Evolutionary conservation across 2,113 vertebrate species (phyloP).

Genomic region (Noctilio leporinus): DNA sequence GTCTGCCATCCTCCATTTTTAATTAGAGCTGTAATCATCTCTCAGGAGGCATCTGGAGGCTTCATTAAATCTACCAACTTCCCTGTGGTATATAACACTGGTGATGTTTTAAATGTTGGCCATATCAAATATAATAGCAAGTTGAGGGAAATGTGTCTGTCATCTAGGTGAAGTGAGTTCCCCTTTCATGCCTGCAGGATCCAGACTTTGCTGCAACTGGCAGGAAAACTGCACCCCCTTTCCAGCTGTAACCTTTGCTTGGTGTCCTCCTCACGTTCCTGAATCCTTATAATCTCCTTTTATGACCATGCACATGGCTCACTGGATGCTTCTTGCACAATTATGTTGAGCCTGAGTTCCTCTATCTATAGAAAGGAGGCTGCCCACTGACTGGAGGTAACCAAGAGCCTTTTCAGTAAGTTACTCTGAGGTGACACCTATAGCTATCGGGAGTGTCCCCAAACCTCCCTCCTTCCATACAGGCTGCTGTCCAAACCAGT

Average conservation of each 20-base stretch:
- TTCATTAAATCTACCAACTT: constrained; percentile 50
- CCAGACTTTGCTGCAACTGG: not conserved
- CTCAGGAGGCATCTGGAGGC: constrained; percentile 11
- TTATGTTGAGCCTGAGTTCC: not conserved
- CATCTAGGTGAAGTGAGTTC: not conserved
- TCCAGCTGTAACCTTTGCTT: not conserved
- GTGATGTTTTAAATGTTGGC: constrained; percentile 14
- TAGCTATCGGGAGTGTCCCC: not conserved
- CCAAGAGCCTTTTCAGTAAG: not conserved
- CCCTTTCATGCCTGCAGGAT: not conserved
- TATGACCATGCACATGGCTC: not conserved
- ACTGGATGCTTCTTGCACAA: not conserved
- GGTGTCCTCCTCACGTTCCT: not conserved
- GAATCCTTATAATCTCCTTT: not conserved
- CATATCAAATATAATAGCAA: constrained; percentile 8
- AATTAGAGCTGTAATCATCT: constrained; percentile 51
- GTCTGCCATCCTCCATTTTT: constrained; percentile 27
- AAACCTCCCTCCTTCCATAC: not conserved
- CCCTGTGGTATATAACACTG: constrained; percentile 6
- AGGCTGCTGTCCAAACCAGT: not conserved
- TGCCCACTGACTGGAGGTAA: not conserved
- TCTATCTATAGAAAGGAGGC: not conserved
- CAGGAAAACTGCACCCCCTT: not conserved
- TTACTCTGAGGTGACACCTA: not conserved
- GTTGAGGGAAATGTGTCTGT: not conserved